Percentiles rank a stretch among this genome's conserved stretches.
phyloP scores from a whole-genome alignment of 2,888 invertebrate species.

The Entomobrya proxima region DNA sequence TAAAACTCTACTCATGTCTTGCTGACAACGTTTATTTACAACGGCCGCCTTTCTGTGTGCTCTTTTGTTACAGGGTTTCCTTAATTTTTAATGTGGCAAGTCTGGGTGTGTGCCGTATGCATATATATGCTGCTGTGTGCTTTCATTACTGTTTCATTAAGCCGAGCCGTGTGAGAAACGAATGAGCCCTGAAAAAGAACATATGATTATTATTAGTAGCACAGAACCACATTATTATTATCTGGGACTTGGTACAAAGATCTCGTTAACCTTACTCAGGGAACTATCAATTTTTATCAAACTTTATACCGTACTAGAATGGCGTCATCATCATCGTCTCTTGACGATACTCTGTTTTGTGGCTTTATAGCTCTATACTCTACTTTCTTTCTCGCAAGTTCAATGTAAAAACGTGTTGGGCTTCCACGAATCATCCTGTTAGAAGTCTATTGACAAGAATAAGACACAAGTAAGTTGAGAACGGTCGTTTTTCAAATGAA shows the following conservation, averaged over 20 bases:
- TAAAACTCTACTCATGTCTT: not conserved
- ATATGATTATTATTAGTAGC: slow-evolving; percentile 27
- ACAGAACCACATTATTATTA: not conserved
- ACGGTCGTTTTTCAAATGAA: slow-evolving; percentile 5
- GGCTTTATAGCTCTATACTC: not conserved
- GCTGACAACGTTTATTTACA: slow-evolving; percentile 49
- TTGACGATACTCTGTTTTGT: not conserved
- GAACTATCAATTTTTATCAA: slow-evolving; percentile 34
- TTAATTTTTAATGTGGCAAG: not conserved
- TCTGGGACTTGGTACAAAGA: too few relatives aligned
- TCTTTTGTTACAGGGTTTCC: slow-evolving; percentile 16
- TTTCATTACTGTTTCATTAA: slow-evolving; percentile 41
- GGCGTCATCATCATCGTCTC: not conserved
- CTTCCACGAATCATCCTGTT: not conserved
- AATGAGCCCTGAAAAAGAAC: slow-evolving; percentile 21
- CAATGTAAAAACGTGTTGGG: slow-evolving; percentile 33
- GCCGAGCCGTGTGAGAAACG: slow-evolving; percentile 2
- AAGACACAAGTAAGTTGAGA: not conserved
- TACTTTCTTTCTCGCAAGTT: slow-evolving; percentile 6
- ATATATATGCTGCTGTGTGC: not conserved
- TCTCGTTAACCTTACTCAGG: not conserved
- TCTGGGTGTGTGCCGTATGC: too few relatives aligned
- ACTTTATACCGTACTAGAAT: not conserved
- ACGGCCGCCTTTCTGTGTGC: slow-evolving; percentile 2
- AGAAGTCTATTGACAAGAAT: not conserved